Percentiles rank a stretch among this genome's conserved stretches.
Evolutionary conservation across 2,888 invertebrate genomes (phyloP).

Genomic region (Plemyria rubiginata): DNA sequence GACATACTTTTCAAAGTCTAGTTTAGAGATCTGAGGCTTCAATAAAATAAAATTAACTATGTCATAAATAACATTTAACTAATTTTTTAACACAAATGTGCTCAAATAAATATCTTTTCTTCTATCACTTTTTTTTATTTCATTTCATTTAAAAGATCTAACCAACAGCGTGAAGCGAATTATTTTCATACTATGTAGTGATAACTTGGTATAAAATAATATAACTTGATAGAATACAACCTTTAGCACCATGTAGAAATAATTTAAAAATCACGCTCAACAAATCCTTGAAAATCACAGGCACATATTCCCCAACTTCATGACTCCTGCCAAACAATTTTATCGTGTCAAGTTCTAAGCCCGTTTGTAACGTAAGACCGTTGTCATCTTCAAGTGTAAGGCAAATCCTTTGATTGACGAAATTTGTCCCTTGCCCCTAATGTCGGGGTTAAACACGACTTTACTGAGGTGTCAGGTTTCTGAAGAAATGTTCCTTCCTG

Average conservation of each 20-base stretch:
- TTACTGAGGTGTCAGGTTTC: slow-evolving; percentile 62
- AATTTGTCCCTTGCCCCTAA: slow-evolving; percentile 59
- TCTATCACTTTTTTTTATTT: too few species aligned
- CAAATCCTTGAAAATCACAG: neutral
- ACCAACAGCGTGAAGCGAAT: too few species aligned
- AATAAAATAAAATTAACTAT: too few species aligned
- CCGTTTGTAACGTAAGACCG: slow-evolving; percentile 76
- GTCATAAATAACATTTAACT: too few species aligned
- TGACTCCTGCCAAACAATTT: slow-evolving; percentile 56
- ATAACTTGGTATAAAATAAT: neutral
- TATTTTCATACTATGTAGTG: too few species aligned
- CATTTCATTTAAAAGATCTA: too few species aligned
- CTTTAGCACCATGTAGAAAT: neutral
- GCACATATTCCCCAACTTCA: slow-evolving; percentile 30
- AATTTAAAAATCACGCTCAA: neutral
- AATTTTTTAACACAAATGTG: too few species aligned
- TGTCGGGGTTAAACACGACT: slow-evolving; percentile 65
- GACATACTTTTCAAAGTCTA: too few species aligned
- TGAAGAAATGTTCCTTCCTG: slow-evolving; percentile 59
- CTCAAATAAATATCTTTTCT: too few species aligned
- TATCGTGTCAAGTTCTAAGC: slow-evolving; percentile 74
- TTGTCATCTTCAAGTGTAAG: slow-evolving; percentile 74
- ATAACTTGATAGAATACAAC: neutral
- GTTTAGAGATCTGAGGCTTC: too few species aligned
- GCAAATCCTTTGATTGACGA: slow-evolving; percentile 79